Evolutionary conservation across 2,888 invertebrate species (phyloP), one percentile per base, ranked within the genome.

Genomic region (Tiphia femorata): DNA sequence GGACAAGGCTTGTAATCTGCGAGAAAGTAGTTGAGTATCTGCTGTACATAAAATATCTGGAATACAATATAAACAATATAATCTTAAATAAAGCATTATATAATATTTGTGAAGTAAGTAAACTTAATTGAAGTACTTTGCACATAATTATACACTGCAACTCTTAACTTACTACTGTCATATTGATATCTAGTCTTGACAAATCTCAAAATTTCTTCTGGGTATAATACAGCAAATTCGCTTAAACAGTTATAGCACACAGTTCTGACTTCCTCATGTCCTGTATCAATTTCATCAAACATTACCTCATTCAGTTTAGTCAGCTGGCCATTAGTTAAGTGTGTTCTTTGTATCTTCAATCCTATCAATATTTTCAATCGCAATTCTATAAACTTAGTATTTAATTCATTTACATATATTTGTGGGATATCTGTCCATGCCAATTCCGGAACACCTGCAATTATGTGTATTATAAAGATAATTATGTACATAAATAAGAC

Each of bases 351-450:
- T 70, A 84, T 76, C 3, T 85, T 83, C 21, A 90, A 75, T 40
- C 87, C 86, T 66, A 84, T 83, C 33, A 89, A 86, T 2, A 87
- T 86, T 42, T 86, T 85, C 35, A 85, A 79, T 75, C 86, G 86
- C 52, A 87, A 82, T 54, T 87, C 86, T 49, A 81, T 82, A 55
- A 82, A 72, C 0, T 78, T 68, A 57, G 84, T 81, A 49, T 85
- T 84, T 1, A 86, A 84, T 42, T 87, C 87, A 46, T 84, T 83
- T 2, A 88, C 75, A 73, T 88, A 89, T 12, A 88, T 70, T 29
- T 72, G 62, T 42, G 78, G 75, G 56, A 82, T 73, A 50, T 81
- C 78, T 10, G 76, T 73, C 82, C 81, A 82, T 2, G 75, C 58
- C 16, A 82, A 62, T 56, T 80, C 80, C 47, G 81, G 72, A 47